Base-by-base conservation (phyloP, 2,888 invertebrate genomes). In the Cryptosula pallasiana region DNA sequence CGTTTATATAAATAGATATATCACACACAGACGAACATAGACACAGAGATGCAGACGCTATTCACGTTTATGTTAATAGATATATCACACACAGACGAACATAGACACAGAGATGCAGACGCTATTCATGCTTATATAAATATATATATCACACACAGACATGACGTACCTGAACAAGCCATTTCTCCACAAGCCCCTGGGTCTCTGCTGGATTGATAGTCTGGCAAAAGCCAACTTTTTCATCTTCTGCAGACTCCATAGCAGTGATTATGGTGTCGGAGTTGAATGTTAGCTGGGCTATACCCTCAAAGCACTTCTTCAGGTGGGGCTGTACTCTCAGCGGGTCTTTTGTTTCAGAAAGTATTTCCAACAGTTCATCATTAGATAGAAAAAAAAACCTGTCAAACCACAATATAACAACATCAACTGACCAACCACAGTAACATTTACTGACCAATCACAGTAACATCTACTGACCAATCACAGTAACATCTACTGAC, bases 291-390 rank as follows among this genome's bases (percentile, higher is more conserved):
- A 84, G 76, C 75, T 82, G 79, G 0, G 80, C 80, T 54, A 84
- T 84, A 34, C 84, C 84, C 75, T 84, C 84, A 73, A 84, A 84
- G 75, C 84, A 84, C 73, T 84, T 84, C 78, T 84, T 84, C 32
- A 84, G 76, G 75, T 84, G 84, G n/a, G 84, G 84, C 76, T 84
- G 83, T 9, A 84, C 84, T 35, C 84, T 77, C 2, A 83, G 77
- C 1, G 84, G 84, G 75, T 84, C 84, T 73, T 83, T 83, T 13
- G 84, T 84, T 75, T 84, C 83, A 1, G 83, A 83, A 34, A 84
- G 76, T 35, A 84, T 84, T 76, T 84, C 84, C 76, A 84, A 73
- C 55, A 84, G 76, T 73, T 84, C 84, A 75, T 84, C 83, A 75
- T 83, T 84, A 69, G 84, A 84, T 74, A 84, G 73, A 77, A 84